These are phyloP conservation scores for Mirza zaza DNA, from an alignment of 2,113 vertebrate genomes.

Conservation along the genomic window DNA sequence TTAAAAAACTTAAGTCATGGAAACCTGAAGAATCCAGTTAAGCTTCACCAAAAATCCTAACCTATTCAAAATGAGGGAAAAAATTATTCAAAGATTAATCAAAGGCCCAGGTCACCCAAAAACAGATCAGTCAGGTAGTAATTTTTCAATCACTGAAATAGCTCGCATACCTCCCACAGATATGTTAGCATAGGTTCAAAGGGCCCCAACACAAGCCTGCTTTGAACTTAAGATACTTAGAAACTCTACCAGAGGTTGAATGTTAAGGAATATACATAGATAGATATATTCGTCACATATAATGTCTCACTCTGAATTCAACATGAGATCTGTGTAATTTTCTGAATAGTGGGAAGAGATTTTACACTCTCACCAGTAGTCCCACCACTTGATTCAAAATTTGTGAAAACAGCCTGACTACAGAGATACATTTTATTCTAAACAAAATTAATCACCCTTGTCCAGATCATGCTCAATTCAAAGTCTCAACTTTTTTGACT, in stretches of 20 bases:
- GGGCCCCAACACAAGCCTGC: not conserved
- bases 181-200: not conserved
- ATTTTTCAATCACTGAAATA: not conserved
- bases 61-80: not conserved
- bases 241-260: not conserved
- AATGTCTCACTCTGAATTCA: not conserved
- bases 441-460: not conserved
- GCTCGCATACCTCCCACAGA: not conserved
- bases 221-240: not conserved
- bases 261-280: not conserved
- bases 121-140: not conserved
- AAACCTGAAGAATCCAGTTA: not conserved
- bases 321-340: not conserved
- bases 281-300: not conserved
- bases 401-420: not conserved
- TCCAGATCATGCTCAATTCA: not conserved
- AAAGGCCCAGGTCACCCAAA: not conserved
- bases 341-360: not conserved
- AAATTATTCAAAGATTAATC: constrained; percentile 1
- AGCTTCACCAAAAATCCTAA: not conserved
- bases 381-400: not conserved
- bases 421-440: not conserved
- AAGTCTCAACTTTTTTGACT: not conserved
- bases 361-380: not conserved
- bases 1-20: not conserved